These are phyloP conservation scores for Volucella bombylans DNA, from an alignment of 2,888 invertebrate species.

Conservation along the genomic window DNA sequence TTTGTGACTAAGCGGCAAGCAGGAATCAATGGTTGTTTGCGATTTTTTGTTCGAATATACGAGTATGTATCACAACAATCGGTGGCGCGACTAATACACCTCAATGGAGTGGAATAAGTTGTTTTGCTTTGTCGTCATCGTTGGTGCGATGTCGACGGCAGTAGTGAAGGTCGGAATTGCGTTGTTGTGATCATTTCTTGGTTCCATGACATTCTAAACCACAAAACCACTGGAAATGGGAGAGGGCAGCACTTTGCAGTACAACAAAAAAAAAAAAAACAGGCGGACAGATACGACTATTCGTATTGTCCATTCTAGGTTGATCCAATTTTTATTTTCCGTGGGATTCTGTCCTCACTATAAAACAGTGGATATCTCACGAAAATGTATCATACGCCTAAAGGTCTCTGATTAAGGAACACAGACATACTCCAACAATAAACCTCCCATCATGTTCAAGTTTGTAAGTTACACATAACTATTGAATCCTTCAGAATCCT, in stretches of 20 bases:
- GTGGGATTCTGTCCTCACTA: conserved; percentile 32
- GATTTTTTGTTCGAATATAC: conserved; percentile 14
- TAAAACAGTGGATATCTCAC: conserved; percentile 53
- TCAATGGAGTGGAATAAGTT: conserved; percentile 17
- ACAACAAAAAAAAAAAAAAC: conserved; percentile 1
- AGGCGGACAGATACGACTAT: conserved; percentile 35
- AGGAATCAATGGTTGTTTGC: conserved; percentile 48
- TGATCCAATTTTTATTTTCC: conserved; percentile 32
- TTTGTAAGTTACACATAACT: conserved; percentile 66
- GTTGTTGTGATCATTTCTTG: conserved; percentile 35
- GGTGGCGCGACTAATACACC: conserved; percentile 17
- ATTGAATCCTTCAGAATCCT: not conserved
- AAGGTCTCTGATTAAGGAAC: conserved; percentile 64
- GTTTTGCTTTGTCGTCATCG: conserved; percentile 37
- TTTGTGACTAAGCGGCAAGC: conserved; percentile 61
- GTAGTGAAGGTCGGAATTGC: conserved; percentile 48
- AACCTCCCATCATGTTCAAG: conserved; percentile 70
- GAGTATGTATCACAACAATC: not conserved
- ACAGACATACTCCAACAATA: conserved; percentile 62
- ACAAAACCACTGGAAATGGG: conserved; percentile 24
- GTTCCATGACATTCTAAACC: conserved; percentile 62
- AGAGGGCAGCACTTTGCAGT: conserved; percentile 1
- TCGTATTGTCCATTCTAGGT: conserved; percentile 45
- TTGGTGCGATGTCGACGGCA: conserved; percentile 3
- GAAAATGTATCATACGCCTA: conserved; percentile 55